phyloP scores from a whole-genome alignment of 30 jellyfish, hydroid and myxozoan species.

The Aurelia coerulea region DNA sequence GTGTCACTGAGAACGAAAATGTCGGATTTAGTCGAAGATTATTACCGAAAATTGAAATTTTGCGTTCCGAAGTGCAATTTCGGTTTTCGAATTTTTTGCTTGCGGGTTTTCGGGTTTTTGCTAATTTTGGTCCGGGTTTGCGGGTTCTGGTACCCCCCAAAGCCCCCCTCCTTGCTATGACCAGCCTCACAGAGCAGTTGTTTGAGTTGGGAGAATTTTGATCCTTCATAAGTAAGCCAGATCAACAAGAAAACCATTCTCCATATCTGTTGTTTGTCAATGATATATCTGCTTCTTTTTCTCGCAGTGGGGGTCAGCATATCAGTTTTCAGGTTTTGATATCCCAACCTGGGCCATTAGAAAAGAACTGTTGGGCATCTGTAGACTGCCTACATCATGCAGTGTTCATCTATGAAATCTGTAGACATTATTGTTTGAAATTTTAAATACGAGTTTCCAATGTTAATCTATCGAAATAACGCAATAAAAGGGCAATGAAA shows the following conservation, averaged over 20 bases:
- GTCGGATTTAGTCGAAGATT: too few species aligned
- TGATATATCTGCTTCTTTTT: slow-evolving; percentile 60
- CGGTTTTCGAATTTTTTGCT: too few species aligned
- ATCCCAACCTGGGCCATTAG: slow-evolving; percentile 48
- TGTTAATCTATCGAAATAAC: slow-evolving; percentile 11
- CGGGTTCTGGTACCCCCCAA: too few species aligned
- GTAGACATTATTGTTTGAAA: slow-evolving; percentile 43
- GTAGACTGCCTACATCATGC: slow-evolving; percentile 51
- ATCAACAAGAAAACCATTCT: slow-evolving; percentile 35
- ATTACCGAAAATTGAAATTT: too few species aligned
- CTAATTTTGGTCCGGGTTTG: too few species aligned
- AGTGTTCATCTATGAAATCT: slow-evolving; percentile 9
- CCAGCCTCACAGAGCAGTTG: slow-evolving; percentile 50
- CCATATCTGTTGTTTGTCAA: slow-evolving; percentile 45
- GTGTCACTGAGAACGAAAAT: too few species aligned
- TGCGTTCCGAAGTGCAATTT: too few species aligned
- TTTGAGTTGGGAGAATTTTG: slow-evolving; percentile 28
- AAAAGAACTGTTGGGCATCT: slow-evolving; percentile 42
- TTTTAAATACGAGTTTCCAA: slow-evolving; percentile 17
- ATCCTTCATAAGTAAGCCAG: slow-evolving; percentile 10
- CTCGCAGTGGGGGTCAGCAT: slow-evolving; percentile 62
- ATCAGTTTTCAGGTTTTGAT: slow-evolving; percentile 68
- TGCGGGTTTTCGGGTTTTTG: too few species aligned
- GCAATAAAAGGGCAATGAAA: slow-evolving; percentile 9
- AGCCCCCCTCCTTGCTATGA: too few species aligned